phyloP scores from a whole-genome alignment of 2,797 vertebrate genomes.

The Heliangelus exortis region DNA sequence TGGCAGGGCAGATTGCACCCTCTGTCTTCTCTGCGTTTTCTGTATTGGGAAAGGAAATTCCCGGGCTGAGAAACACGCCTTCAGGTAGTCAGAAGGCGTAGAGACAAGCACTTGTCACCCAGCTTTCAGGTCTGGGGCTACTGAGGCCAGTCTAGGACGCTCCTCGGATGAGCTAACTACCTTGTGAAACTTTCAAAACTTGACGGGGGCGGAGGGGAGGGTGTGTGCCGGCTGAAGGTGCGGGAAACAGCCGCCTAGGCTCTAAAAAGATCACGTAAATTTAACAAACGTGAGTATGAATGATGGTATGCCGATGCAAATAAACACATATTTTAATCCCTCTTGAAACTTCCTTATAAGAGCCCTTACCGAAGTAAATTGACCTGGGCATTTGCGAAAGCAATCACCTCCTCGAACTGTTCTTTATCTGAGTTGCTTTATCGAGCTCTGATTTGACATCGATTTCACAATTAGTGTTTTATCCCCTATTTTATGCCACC shows the following conservation, averaged over 20 bases:
- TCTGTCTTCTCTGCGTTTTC: neutral
- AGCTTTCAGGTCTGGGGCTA: neutral
- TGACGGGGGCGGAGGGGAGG: neutral
- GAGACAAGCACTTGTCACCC: neutral
- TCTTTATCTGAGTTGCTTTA: neutral
- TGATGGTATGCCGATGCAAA: neutral
- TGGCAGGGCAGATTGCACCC: neutral
- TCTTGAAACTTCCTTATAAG: constrained; percentile 20
- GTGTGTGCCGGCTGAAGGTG: neutral
- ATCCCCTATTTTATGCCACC: constrained; percentile 48
- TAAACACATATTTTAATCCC: neutral
- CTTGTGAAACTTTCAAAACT: constrained; percentile 34
- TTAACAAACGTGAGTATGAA: neutral
- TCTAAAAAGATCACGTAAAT: neutral
- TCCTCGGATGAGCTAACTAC: neutral
- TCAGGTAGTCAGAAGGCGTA: neutral
- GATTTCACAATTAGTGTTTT: constrained; percentile 7
- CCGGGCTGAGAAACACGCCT: neutral
- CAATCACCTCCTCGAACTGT: neutral
- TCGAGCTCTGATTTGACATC: neutral
- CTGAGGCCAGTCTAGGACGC: neutral
- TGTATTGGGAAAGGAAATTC: neutral
- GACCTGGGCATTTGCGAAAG: neutral
- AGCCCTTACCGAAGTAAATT: neutral
- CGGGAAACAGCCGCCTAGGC: neutral